Evolutionary conservation across 1,140 invertebrate species (phyloP).

Genomic region (Nasonia longicornis): DNA sequence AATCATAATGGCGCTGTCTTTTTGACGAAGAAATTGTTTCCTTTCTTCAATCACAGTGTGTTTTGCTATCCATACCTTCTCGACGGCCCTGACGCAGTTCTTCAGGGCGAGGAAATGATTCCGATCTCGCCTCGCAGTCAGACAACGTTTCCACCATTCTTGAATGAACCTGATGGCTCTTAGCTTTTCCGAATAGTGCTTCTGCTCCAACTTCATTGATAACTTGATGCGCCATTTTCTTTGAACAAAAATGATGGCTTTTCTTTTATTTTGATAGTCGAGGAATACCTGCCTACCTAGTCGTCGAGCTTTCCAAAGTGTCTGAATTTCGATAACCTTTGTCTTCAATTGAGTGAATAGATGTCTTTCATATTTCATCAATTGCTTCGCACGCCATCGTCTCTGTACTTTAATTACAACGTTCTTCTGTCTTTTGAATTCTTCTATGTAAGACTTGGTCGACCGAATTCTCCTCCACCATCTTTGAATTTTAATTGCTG

Average conservation of each 20-base stretch:
- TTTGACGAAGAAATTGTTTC: slow-evolving; percentile 44
- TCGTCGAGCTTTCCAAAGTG: slow-evolving; percentile 65
- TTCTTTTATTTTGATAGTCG: slow-evolving; percentile 58
- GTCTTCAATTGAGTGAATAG: slow-evolving; percentile 56
- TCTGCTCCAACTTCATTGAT: slow-evolving; percentile 60
- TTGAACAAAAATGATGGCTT: slow-evolving; percentile 64
- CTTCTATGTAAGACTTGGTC: slow-evolving; percentile 45
- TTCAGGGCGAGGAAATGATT: slow-evolving; percentile 62
- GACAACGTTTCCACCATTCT: slow-evolving; percentile 62
- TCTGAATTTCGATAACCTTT: slow-evolving; percentile 62
- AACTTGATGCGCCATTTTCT: slow-evolving; percentile 62
- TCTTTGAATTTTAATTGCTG: slow-evolving; percentile 61
- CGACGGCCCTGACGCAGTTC: slow-evolving; percentile 53
- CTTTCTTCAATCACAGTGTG: slow-evolving; percentile 44
- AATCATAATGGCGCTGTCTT: slow-evolving; percentile 47
- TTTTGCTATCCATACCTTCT: slow-evolving; percentile 52
- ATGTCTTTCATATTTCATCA: slow-evolving; percentile 55
- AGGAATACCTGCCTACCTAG: slow-evolving; percentile 55
- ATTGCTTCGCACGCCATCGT: slow-evolving; percentile 64
- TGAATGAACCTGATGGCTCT: slow-evolving; percentile 66
- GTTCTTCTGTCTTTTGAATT: slow-evolving; percentile 44
- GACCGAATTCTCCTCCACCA: slow-evolving; percentile 64
- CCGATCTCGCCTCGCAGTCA: slow-evolving; percentile 59
- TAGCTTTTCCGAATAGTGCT: slow-evolving; percentile 61
- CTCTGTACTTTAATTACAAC: slow-evolving; percentile 65